These are phyloP conservation scores for Thunnus albacares DNA, from an alignment of 2,797 vertebrate genomes.

Conservation along the genomic window DNA sequence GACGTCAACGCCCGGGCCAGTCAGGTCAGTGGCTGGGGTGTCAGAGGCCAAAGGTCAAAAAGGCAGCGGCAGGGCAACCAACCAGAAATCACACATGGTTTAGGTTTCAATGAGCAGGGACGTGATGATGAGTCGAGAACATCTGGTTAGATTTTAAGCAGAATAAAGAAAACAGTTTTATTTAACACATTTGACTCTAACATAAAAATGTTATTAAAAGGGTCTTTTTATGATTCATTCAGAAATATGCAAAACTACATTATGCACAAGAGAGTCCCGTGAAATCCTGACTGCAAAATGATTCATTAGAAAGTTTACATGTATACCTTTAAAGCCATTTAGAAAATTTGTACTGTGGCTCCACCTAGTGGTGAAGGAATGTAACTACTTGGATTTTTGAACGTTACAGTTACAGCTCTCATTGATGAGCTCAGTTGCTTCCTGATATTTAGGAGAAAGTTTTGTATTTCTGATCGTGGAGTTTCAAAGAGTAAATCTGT, in stretches of 20 bases:
- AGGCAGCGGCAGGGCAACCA: background rate
- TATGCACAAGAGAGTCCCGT: too few relatives aligned
- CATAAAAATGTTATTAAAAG: background rate
- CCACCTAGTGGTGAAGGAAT: background rate
- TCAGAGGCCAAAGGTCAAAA: conserved; percentile 30
- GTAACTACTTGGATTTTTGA: too few relatives aligned
- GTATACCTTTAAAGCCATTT: background rate
- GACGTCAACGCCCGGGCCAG: conserved; percentile 98
- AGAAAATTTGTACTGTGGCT: background rate
- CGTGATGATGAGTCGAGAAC: background rate
- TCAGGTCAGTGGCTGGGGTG: conserved; percentile 88
- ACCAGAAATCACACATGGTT: background rate
- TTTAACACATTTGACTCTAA: too few relatives aligned
- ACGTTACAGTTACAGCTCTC: too few relatives aligned
- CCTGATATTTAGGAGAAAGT: too few relatives aligned
- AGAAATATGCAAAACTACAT: too few relatives aligned
- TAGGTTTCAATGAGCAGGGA: background rate
- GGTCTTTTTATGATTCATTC: too few relatives aligned
- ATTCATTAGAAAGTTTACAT: background rate
- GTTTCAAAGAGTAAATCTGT: too few relatives aligned
- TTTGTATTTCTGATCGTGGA: too few relatives aligned
- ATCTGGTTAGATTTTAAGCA: background rate
- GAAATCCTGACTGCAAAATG: background rate
- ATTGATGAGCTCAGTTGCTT: background rate
- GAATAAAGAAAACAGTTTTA: background rate